phyloP scores from a whole-genome alignment of 2,113 vertebrate species.

The Rynchops niger region DNA sequence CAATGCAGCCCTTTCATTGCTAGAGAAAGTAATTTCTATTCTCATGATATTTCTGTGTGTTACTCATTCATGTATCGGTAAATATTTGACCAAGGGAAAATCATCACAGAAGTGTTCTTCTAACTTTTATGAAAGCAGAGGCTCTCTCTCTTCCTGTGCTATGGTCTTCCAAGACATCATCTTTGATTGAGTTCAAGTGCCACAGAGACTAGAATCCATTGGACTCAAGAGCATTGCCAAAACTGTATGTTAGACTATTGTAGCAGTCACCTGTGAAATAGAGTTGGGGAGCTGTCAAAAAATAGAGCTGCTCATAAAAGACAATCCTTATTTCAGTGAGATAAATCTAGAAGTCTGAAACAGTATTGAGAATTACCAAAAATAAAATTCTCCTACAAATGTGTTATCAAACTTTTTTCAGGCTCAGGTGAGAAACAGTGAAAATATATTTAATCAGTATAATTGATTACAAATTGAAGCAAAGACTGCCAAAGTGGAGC shows the following conservation, averaged over 20 bases:
- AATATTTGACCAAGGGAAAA: neutral
- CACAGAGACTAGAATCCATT: neutral
- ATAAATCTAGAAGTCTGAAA: neutral
- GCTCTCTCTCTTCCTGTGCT: neutral
- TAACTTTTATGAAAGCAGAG: neutral
- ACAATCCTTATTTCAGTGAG: neutral
- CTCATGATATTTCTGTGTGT: neutral
- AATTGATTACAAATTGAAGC: slow-evolving; percentile 20
- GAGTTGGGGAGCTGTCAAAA: slow-evolving; percentile 6
- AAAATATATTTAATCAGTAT: neutral
- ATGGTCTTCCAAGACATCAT: neutral
- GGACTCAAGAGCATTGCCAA: neutral
- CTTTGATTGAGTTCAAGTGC: neutral
- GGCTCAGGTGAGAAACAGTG: neutral
- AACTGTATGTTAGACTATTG: neutral
- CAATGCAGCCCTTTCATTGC: neutral
- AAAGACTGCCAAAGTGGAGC: neutral
- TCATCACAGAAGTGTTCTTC: neutral
- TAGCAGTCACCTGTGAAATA: neutral
- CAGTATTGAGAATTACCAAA: neutral
- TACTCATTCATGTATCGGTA: neutral
- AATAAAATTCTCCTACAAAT: neutral
- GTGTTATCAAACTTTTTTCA: neutral
- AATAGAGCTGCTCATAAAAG: neutral
- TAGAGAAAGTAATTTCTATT: neutral